A percentile compares a stretch with the other conserved stretches of the same genome.
Conservation (phyloP, 53 echinoderm and acorn worm genomes). For the Paracentrotus lividus region DNA sequence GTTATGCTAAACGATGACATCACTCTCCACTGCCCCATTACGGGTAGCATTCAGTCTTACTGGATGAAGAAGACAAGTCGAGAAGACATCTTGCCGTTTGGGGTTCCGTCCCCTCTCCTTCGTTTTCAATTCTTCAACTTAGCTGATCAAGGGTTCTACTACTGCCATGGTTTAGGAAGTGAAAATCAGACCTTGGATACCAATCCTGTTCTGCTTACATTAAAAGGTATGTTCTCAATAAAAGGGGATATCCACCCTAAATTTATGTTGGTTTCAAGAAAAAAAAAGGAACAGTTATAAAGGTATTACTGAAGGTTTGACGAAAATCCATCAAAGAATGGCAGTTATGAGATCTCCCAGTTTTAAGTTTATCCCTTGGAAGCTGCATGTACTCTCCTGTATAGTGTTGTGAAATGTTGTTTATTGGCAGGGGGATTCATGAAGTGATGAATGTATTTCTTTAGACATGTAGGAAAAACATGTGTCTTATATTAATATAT, state of each 20-base stretch:
- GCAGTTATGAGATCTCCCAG: too few species aligned
- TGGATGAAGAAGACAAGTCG: slow-evolving; percentile 37
- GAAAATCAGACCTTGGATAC: neutral
- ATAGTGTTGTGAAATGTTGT: too few species aligned
- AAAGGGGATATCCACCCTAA: too few species aligned
- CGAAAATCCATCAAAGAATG: too few species aligned
- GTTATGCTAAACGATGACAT: neutral
- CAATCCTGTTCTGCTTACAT: neutral
- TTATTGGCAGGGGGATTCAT: too few species aligned
- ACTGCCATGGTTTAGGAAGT: slow-evolving; percentile 5
- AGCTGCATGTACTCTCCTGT: too few species aligned
- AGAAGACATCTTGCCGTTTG: neutral
- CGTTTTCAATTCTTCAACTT: slow-evolving; percentile 6
- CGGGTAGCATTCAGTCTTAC: neutral
- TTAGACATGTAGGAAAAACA: too few species aligned
- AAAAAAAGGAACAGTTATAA: too few species aligned
- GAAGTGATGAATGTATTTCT: too few species aligned
- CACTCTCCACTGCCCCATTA: slow-evolving; percentile 24
- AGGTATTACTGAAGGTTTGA: too few species aligned
- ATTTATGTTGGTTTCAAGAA: neutral
- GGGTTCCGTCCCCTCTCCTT: neutral
- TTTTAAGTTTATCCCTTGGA: too few species aligned
- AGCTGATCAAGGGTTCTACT: slow-evolving; percentile 37
- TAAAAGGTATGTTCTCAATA: neutral
- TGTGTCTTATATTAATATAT: too few species aligned